Percentiles rank a stretch among this genome's conserved stretches.
phyloP scores from a whole-genome alignment of 2,113 vertebrate species.

The Caranx ignobilis region DNA sequence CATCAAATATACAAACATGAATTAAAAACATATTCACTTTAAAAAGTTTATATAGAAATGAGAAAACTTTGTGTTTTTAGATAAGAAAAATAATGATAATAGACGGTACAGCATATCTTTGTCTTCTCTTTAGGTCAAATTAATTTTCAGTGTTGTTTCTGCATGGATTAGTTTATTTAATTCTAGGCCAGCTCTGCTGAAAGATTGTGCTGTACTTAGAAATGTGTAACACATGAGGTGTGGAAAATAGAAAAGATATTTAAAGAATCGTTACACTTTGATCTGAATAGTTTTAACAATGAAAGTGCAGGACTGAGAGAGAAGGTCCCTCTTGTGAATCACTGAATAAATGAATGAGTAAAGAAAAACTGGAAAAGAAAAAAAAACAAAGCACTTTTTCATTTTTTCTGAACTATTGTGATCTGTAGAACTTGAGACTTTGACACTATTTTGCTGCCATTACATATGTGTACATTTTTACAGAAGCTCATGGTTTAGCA shows the following conservation, averaged over 20 bases:
- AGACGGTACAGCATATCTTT: neutral
- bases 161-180: neutral
- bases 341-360: constrained; percentile 9
- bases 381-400: neutral
- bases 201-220: neutral
- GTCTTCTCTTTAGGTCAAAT: neutral
- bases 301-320: neutral
- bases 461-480: neutral
- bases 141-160: neutral
- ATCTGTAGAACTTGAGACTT: neutral
- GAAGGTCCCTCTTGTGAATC: no score
- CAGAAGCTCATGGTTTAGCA: neutral
- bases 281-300: neutral
- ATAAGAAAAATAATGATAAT: neutral
- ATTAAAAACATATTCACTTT: neutral
- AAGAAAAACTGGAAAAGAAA: neutral
- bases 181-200: neutral
- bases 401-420: neutral
- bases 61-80: neutral
- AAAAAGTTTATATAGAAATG: neutral
- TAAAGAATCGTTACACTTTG: neutral
- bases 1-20: neutral
- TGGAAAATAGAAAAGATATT: neutral
- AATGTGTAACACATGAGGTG: neutral
- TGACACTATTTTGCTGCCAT: neutral